Base-by-base conservation (phyloP, 2,888 invertebrate genomes). In the Morpho helenor region DNA sequence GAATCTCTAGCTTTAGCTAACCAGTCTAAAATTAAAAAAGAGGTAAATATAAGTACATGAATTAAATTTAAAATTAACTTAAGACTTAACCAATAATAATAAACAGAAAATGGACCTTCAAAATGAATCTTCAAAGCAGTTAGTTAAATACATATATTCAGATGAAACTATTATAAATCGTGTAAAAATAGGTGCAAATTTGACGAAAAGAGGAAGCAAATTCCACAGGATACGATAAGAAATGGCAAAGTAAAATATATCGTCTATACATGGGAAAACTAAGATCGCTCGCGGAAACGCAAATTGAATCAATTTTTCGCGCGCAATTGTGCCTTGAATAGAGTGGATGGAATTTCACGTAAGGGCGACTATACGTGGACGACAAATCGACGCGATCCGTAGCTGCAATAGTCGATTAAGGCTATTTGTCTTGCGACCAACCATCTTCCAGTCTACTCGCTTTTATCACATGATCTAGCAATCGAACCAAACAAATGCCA, bases 251-350 rank as follows among this genome's bases (percentile, higher is more conserved):
- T 8, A 42, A 51, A 51, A 60, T 61, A 61, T 49, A 64, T 65
- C 60, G 67, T 65, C 64, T 48, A 54, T 46, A 62, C 51, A 56
- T 44, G 57, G 50, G 61, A 52, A 62, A 63, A 75, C 75, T 71
- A 78, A 81, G 80, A 81, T 80, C 76, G 75, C 77, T 72, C 75
- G 74, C 72, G 76, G 78, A 76, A 77, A 76, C 75, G 76, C 75
- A 82, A 83, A 84, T 83, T 79, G 83, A 84, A 82, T 84, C 79
- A 80, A 81, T 82, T 83, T 82, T 79, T 82, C 81, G 73, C 66
- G 71, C 70, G 73, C 77, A 82, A 82, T 81, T 81, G 76, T 80
- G 79, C 78, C 72, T 72, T 73, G 50, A 51, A 69, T 63, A 48
- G 52, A 52, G 49, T 16, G 55, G 41, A 49, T 59, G 41, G 47